These are phyloP conservation scores for Dermochelys coriacea DNA, from an alignment of 2,797 vertebrate genomes.

Conservation along the genomic window DNA sequence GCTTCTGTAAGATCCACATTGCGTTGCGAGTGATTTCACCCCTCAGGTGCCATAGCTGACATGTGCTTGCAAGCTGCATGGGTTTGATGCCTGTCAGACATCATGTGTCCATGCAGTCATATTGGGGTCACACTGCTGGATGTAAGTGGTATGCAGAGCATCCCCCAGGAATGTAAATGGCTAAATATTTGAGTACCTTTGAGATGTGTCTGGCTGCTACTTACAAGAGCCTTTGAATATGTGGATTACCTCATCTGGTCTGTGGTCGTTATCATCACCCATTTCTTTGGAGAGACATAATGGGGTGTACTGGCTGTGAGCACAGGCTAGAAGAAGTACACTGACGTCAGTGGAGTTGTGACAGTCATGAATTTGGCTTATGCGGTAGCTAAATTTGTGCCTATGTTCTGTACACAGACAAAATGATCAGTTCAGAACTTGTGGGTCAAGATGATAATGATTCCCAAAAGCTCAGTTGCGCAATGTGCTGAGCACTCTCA, in stretches of 20 bases:
- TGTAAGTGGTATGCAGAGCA: neutral
- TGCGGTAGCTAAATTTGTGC: neutral
- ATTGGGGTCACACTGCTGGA: neutral
- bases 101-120: neutral
- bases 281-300: neutral
- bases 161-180: neutral
- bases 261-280: neutral
- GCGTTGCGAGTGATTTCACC: neutral
- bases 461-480: neutral
- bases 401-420: neutral
- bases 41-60: neutral
- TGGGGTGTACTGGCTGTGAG: neutral
- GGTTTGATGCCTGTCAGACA: neutral
- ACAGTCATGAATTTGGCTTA: neutral
- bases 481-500: neutral
- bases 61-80: neutral
- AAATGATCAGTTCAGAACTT: neutral
- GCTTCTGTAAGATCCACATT: neutral
- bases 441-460: neutral
- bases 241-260: neutral
- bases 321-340: conserved; percentile 13
- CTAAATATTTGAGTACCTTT: neutral
- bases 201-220: neutral
- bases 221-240: neutral
- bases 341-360: neutral